Conservation (phyloP, 1,140 invertebrate genomes). For the Rhopalosiphum padi region DNA sequence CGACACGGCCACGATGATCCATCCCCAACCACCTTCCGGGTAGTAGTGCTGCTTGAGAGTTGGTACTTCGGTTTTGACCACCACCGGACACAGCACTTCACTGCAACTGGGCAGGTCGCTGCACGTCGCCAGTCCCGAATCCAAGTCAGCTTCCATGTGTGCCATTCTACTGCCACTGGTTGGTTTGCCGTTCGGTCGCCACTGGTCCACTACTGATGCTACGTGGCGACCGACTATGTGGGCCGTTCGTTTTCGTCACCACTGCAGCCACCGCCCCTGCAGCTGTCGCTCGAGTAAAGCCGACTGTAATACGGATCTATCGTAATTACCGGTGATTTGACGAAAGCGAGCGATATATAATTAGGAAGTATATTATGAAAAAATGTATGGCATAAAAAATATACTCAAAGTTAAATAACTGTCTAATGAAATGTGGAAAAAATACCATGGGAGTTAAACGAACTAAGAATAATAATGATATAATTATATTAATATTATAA, state of each 20-base stretch:
- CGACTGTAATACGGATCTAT: background rate
- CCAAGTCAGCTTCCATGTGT: conserved; percentile 57
- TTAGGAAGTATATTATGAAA: background rate
- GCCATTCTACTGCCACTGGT: background rate
- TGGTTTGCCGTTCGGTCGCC: background rate
- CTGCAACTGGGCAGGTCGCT: conserved; percentile 61
- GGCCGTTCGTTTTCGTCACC: background rate
- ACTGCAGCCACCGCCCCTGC: background rate
- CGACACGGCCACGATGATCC: conserved; percentile 68
- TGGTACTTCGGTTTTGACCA: conserved; percentile 59
- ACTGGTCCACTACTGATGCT: background rate
- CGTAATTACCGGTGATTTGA: background rate
- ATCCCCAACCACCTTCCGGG: conserved; percentile 75
- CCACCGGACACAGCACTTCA: conserved; percentile 60
- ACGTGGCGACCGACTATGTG: background rate
- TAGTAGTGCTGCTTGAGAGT: conserved; percentile 71
- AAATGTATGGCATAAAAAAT: background rate
- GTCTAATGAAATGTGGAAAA: background rate
- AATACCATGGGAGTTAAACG: background rate
- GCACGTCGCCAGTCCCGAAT: conserved; percentile 62
- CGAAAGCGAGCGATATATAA: background rate
- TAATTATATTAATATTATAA: background rate
- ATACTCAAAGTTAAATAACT: background rate
- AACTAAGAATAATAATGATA: background rate
- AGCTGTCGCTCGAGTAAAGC: background rate